Conservation (phyloP, 2,797 vertebrate species). For the Sebastes iracundus region DNA sequence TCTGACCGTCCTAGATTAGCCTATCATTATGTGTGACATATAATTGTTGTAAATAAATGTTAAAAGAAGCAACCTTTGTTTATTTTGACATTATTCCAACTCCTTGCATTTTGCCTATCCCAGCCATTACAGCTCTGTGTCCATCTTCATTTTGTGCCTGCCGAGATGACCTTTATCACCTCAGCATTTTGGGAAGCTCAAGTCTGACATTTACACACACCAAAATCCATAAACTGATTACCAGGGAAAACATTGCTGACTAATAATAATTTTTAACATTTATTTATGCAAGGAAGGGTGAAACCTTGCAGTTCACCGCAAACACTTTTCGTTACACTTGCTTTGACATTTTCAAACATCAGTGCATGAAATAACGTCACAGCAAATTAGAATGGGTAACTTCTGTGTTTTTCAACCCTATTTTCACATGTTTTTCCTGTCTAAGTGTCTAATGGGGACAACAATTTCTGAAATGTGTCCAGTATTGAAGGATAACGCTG, state of each 20-base stretch:
- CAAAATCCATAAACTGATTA: slow-evolving; percentile 26
- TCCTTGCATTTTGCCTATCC: background rate
- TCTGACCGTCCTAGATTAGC: background rate
- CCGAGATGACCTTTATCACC: background rate
- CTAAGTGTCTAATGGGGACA: too few species aligned
- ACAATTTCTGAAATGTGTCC: too few species aligned
- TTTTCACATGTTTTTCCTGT: too few species aligned
- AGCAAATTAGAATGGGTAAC: background rate
- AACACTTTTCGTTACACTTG: background rate
- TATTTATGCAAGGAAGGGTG: background rate
- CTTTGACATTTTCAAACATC: background rate
- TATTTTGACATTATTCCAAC: background rate
- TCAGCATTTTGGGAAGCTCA: background rate
- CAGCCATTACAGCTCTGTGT: background rate
- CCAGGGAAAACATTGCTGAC: background rate
- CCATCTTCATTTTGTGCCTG: background rate
- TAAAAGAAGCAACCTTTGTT: slow-evolving; percentile 3
- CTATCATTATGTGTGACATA: background rate
- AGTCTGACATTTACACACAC: slow-evolving; percentile 25
- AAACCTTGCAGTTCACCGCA: background rate
- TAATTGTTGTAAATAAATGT: slow-evolving; percentile 60
- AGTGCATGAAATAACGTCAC: background rate
- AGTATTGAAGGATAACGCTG: too few species aligned
- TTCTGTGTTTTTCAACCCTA: too few species aligned
- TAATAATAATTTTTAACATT: slow-evolving; percentile 10